These are phyloP conservation scores for Mesitornis unicolor DNA, from an alignment of 2,113 vertebrate genomes.

Conservation along the genomic window DNA sequence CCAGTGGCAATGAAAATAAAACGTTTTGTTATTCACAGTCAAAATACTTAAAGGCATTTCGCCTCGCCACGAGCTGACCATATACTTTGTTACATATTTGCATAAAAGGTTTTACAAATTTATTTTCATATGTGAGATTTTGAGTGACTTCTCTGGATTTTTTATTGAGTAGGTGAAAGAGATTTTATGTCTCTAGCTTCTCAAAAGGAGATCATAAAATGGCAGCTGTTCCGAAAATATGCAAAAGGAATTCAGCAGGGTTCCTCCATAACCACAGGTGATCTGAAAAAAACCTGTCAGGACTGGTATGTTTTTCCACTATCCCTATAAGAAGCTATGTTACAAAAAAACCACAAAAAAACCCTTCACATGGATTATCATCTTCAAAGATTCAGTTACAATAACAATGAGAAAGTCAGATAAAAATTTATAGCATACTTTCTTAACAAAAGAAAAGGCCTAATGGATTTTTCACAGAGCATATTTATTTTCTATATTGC, in stretches of 20 bases:
- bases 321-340: background rate
- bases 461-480: background rate
- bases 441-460: background rate
- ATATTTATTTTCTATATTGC: background rate
- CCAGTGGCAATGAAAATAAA: background rate
- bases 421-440: background rate
- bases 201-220: background rate
- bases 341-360: background rate
- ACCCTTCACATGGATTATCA: background rate
- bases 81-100: background rate
- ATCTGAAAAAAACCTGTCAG: slow-evolving; percentile 11
- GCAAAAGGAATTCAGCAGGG: background rate
- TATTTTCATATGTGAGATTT: background rate
- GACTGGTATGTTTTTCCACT: background rate
- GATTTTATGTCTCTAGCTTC: background rate
- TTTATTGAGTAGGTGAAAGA: background rate
- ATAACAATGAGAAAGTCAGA: background rate
- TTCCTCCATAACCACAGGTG: background rate
- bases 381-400: background rate
- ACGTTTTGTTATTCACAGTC: background rate
- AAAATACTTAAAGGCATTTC: background rate
- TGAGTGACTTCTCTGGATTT: background rate
- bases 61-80: background rate
- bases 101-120: background rate
- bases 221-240: background rate